Conservation (phyloP, 2,797 vertebrate genomes). For the Petrocephalus sullivani region DNA sequence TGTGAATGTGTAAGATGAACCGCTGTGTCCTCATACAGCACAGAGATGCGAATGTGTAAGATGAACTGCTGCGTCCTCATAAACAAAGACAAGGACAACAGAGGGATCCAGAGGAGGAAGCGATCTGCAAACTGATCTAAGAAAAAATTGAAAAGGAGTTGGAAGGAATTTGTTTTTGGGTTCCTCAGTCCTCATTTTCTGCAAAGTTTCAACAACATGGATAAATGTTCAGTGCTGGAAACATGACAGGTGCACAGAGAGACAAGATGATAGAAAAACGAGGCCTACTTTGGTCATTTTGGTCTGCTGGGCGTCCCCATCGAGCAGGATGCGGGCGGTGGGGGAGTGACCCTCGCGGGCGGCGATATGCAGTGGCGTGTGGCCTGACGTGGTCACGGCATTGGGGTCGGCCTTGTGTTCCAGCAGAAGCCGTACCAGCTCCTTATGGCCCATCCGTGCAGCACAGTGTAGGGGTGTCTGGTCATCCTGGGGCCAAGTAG, state of each 20-base stretch:
- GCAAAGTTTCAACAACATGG: not conserved
- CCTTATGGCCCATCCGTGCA: slow-evolving; percentile 83
- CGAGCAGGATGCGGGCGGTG: slow-evolving; percentile 76
- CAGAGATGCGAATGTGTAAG: not conserved
- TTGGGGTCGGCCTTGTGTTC: slow-evolving; percentile 78
- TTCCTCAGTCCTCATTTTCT: not conserved
- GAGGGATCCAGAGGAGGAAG: not conserved
- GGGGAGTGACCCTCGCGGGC: slow-evolving; percentile 83
- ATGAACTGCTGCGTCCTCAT: not conserved
- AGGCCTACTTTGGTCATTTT: slow-evolving; percentile 91
- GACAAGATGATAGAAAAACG: not conserved
- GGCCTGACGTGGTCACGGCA: slow-evolving; percentile 82
- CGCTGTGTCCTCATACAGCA: not conserved
- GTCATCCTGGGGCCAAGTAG: slow-evolving; percentile 70
- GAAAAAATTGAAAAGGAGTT: not conserved
- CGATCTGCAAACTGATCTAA: not conserved
- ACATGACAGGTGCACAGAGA: not conserved
- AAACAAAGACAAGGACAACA: not conserved
- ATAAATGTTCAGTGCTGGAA: not conserved
- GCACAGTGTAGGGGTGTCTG: slow-evolving; percentile 95
- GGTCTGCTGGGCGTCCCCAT: slow-evolving; percentile 78
- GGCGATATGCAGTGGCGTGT: slow-evolving; percentile 84
- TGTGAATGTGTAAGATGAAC: not conserved
- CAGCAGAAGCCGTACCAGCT: slow-evolving; percentile 80
- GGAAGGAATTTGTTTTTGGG: not conserved